Conservation (phyloP, 2,888 invertebrate genomes). For the Meiosimyza platycephala region DNA sequence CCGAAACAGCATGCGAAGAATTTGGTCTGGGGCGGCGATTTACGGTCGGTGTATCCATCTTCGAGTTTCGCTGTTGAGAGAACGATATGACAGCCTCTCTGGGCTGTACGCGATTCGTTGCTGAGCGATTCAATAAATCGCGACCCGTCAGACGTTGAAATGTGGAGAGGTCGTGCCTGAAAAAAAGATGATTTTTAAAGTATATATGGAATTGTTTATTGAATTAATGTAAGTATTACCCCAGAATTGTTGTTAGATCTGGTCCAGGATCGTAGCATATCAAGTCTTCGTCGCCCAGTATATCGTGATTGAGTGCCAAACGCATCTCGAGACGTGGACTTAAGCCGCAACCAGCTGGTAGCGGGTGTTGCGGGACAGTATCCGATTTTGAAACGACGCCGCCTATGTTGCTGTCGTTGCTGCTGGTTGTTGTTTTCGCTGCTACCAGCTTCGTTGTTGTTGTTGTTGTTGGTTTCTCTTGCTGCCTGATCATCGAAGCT, state of each 20-base stretch:
- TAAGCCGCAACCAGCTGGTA: constrained; percentile 67
- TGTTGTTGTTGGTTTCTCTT: constrained; percentile 43
- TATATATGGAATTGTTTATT: background rate
- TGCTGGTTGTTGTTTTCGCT: constrained; percentile 28
- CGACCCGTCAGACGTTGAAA: constrained; percentile 68
- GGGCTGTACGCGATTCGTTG: constrained; percentile 66
- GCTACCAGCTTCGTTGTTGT: constrained; percentile 32
- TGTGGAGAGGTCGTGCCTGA: constrained; percentile 68
- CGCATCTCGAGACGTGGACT: constrained; percentile 77
- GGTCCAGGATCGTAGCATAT: constrained; percentile 68
- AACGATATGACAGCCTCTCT: constrained; percentile 68
- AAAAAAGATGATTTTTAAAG: background rate
- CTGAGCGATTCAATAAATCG: constrained; percentile 67
- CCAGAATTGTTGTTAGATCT: constrained; percentile 68
- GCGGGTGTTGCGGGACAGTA: constrained; percentile 52
- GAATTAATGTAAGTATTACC: constrained; percentile 51
- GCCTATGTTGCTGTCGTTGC: constrained; percentile 44
- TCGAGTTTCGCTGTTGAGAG: constrained; percentile 69
- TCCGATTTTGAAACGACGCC: constrained; percentile 50
- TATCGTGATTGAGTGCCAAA: constrained; percentile 71
- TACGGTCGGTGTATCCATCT: constrained; percentile 68
- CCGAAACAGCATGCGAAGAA: constrained; percentile 29
- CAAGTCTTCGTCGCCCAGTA: constrained; percentile 70
- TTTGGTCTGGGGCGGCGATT: constrained; percentile 65
- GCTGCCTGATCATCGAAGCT: constrained; percentile 60